Conservation (phyloP, 2,888 invertebrate species). For the Brachyopa scutellaris region DNA sequence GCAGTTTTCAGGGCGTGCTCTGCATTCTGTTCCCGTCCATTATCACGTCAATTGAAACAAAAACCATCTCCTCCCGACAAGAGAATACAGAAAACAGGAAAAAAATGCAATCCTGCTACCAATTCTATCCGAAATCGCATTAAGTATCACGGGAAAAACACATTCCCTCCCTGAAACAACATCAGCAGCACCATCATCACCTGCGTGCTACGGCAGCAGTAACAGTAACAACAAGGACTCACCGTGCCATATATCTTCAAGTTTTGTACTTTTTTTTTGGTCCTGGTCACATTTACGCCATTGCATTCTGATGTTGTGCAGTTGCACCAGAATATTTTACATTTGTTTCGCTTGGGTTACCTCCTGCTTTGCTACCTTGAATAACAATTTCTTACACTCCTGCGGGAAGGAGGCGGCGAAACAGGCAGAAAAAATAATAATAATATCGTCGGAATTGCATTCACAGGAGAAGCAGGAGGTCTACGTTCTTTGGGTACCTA, state of each 20-base stretch:
- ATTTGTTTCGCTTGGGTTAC: constrained; percentile 55
- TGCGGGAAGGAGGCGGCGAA: background rate
- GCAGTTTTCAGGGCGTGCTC: constrained; percentile 14
- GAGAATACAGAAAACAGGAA: background rate
- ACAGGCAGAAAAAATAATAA: background rate
- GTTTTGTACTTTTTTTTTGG: background rate
- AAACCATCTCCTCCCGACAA: background rate
- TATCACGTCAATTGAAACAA: constrained; percentile 38
- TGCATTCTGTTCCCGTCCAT: background rate
- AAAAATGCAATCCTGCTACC: background rate
- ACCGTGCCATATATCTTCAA: constrained; percentile 7
- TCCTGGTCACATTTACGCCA: constrained; percentile 42
- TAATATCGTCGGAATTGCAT: constrained; percentile 55
- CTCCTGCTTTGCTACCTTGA: constrained; percentile 52
- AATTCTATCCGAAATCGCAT: constrained; percentile 29
- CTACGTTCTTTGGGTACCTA: too few species aligned
- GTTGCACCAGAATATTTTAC: constrained; percentile 44
- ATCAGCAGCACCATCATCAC: constrained; percentile 29
- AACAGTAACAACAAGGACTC: constrained; percentile 5
- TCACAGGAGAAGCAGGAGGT: constrained; percentile 30
- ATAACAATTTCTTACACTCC: constrained; percentile 52
- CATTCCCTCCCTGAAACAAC: constrained; percentile 21
- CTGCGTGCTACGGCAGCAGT: background rate
- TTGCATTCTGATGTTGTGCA: constrained; percentile 51
- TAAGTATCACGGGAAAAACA: constrained; percentile 34